Percentiles rank a stretch among this genome's conserved stretches.
Conservation (phyloP, 2,113 vertebrate genomes). For the Caracal caracal region DNA sequence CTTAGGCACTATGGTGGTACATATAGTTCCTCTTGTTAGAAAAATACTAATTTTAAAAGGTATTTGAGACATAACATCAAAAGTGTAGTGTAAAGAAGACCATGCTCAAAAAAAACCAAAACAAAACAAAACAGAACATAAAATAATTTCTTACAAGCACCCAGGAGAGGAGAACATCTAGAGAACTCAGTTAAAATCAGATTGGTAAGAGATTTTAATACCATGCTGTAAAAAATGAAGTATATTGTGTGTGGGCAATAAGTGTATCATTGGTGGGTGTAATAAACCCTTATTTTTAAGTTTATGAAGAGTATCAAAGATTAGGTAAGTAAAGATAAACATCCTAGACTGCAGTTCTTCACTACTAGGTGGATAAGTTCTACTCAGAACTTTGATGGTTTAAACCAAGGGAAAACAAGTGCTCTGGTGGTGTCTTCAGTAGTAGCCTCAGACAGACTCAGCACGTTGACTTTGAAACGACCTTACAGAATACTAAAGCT, state of each 20-base stretch:
- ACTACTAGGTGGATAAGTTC: neutral
- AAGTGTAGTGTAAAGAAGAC: neutral
- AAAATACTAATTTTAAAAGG: slow-evolving; percentile 20
- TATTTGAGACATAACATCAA: neutral
- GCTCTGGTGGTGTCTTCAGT: neutral
- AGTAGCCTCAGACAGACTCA: neutral
- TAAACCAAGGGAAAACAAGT: neutral
- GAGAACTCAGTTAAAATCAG: neutral
- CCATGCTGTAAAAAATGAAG: neutral
- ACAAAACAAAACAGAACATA: neutral
- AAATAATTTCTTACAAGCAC: neutral
- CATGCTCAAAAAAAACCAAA: neutral
- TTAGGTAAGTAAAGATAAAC: neutral
- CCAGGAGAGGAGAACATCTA: neutral
- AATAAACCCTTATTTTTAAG: neutral
- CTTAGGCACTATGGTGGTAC: neutral
- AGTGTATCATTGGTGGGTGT: neutral
- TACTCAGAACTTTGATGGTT: neutral
- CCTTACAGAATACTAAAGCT: neutral
- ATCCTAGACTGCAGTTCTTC: too few relatives aligned
- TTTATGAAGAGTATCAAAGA: neutral
- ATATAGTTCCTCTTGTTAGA: neutral
- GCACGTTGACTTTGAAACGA: neutral
- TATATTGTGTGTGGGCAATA: neutral
- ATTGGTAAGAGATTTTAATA: neutral